phyloP scores from a whole-genome alignment of 2,113 vertebrate genomes.

The Neotoma lepida region DNA sequence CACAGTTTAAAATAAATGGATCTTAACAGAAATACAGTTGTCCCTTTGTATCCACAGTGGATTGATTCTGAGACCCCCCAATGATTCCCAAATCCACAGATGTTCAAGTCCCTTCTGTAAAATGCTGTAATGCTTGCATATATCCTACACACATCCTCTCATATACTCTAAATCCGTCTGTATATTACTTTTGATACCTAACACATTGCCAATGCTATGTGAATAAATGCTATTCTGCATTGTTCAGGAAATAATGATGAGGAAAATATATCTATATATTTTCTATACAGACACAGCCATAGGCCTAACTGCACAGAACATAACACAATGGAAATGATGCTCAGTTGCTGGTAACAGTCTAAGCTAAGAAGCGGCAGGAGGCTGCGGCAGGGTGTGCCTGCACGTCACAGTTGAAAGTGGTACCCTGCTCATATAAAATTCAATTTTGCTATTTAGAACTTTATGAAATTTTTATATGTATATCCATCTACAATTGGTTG shows the following conservation, averaged over 20 bases:
- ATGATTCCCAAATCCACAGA: not conserved
- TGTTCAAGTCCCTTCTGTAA: not conserved
- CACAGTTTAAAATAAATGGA: constrained; percentile 70
- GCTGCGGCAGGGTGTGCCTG: not conserved
- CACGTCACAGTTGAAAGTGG: too few species aligned
- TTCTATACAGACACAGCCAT: not conserved
- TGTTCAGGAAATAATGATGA: not conserved
- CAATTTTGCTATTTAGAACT: not conserved
- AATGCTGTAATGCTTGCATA: not conserved
- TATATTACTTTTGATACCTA: not conserved
- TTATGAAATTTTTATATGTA: not conserved
- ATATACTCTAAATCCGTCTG: not conserved
- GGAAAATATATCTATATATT: not conserved
- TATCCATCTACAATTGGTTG: not conserved
- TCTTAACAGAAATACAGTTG: constrained; percentile 54
- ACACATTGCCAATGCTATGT: not conserved
- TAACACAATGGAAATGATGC: fast-evolving
- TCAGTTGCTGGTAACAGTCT: not conserved
- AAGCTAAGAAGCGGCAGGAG: not conserved
- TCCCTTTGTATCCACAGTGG: not conserved
- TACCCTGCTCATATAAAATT: not conserved
- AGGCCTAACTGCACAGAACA: not conserved
- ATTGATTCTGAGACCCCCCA: not conserved
- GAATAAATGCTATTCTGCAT: not conserved
- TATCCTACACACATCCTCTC: not conserved